Evolutionary conservation across 2,113 vertebrate species (phyloP).

Genomic region (Tupaia tana): DNA sequence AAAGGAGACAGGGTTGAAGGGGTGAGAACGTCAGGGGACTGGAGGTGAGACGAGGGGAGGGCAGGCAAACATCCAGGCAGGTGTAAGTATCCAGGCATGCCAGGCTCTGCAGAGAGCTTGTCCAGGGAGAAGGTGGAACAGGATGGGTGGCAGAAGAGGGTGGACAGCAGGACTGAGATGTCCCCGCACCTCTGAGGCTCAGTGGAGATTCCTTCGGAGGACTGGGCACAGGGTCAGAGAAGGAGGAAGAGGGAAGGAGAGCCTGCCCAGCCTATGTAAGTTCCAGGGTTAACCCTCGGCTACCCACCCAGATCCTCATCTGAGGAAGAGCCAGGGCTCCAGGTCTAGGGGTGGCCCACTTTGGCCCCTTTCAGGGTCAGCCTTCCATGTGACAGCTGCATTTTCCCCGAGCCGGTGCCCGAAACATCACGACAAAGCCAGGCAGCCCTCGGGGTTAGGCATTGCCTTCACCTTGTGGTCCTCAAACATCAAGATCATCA

Average conservation of each 20-base stretch:
- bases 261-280: slow-evolving; percentile 47
- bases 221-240: slow-evolving; percentile 27
- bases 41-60: background rate
- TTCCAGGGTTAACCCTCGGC: slow-evolving; percentile 61
- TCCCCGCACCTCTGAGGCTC: background rate
- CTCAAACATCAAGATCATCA: background rate
- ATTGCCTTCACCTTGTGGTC: background rate
- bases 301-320: background rate
- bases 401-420: background rate
- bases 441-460: background rate
- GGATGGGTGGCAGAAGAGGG: background rate
- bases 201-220: slow-evolving; percentile 29
- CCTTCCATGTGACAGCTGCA: background rate
- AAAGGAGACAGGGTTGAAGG: background rate
- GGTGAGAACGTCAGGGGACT: background rate
- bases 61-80: no score
- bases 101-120: background rate
- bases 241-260: slow-evolving; percentile 51
- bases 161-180: background rate
- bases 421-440: background rate
- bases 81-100: rapidly evolving
- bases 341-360: background rate
- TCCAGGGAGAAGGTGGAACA: background rate
- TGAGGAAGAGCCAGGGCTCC: background rate
- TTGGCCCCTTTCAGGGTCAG: background rate